These are phyloP conservation scores for Didymodactylos carnosus DNA, from an alignment of 2,888 invertebrate species.

Conservation along the genomic window DNA sequence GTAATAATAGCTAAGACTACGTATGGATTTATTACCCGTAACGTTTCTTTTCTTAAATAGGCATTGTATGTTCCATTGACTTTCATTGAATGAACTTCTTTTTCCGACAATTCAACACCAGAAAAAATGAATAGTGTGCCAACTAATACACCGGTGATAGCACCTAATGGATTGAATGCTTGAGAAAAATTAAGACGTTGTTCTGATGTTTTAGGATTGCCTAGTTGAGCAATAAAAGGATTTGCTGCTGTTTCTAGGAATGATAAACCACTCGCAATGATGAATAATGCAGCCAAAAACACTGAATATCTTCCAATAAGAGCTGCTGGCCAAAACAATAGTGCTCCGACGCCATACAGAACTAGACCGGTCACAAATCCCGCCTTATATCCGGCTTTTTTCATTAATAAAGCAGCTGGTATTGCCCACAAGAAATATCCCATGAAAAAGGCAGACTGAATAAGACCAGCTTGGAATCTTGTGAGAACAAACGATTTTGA, in stretches of 20 bases:
- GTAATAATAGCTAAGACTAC: background rate
- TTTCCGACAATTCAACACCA: background rate
- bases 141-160: background rate
- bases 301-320: background rate
- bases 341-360: background rate
- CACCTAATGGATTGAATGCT: background rate
- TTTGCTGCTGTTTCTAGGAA: background rate
- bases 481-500: background rate
- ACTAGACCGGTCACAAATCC: background rate
- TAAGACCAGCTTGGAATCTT: background rate
- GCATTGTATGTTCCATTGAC: background rate
- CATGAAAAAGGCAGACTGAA: background rate
- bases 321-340: background rate
- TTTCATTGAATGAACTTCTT: background rate
- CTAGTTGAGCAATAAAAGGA: background rate
- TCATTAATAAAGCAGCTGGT: background rate
- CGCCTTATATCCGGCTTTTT: background rate
- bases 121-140: background rate
- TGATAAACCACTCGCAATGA: background rate
- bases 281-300: background rate
- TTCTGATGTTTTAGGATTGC: background rate
- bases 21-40: background rate
- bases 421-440: background rate
- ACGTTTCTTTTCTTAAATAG: background rate
- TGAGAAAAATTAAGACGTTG: background rate